Evolutionary conservation across 1,140 invertebrate genomes (phyloP).

Genomic region (Berghia stephanieae): DNA sequence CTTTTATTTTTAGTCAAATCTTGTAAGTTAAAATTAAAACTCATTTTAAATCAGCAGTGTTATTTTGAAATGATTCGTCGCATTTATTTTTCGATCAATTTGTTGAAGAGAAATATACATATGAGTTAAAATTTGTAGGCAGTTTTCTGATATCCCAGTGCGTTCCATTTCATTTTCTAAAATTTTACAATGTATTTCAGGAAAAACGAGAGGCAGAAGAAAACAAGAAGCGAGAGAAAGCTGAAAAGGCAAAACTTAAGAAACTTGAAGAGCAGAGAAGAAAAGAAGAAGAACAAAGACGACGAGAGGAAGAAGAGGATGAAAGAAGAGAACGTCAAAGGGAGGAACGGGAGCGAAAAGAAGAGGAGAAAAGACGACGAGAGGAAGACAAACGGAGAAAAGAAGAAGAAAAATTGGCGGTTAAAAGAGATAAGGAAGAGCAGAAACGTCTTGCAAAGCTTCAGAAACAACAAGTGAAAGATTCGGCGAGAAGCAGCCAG

Average conservation of each 20-base stretch:
- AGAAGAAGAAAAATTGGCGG: constrained; percentile 1
- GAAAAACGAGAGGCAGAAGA: constrained; percentile 38
- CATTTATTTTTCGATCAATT: too few relatives aligned
- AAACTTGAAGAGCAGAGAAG: constrained; percentile 35
- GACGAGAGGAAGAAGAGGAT: constrained; percentile 25
- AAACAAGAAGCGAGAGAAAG: constrained; percentile 33
- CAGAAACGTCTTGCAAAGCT: constrained; percentile 32
- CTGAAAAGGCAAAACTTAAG: constrained; percentile 32
- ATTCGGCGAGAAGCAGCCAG: not conserved
- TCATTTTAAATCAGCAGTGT: too few relatives aligned
- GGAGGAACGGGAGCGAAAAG: constrained; percentile 22
- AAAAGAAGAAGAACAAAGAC: constrained; percentile 21
- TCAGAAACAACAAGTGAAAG: constrained; percentile 29
- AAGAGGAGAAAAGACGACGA: constrained; percentile 40
- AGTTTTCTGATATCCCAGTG: too few relatives aligned
- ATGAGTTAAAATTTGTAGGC: too few relatives aligned
- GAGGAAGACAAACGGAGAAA: constrained; percentile 41
- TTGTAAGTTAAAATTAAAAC: too few relatives aligned
- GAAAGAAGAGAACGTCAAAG: not conserved
- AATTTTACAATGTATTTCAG: constrained; percentile 27
- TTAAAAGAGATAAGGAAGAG: constrained; percentile 26
- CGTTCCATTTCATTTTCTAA: too few relatives aligned
- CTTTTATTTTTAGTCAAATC: too few relatives aligned
- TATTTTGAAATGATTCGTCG: too few relatives aligned
- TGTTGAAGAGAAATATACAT: too few relatives aligned